phyloP scores from a whole-genome alignment of 1,140 invertebrate genomes.

The Ostrea edulis region DNA sequence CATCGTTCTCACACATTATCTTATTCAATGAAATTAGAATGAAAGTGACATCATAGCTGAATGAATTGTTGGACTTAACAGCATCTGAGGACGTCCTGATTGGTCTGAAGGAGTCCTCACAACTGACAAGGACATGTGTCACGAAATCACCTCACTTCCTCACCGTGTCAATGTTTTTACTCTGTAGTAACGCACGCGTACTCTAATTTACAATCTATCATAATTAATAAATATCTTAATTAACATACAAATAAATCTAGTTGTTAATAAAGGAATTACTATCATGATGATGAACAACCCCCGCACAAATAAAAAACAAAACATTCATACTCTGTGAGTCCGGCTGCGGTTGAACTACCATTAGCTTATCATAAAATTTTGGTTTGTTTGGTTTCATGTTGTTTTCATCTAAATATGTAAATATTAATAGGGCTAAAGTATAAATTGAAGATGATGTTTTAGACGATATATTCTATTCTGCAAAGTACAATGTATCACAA shows the following conservation, averaged over 20 bases:
- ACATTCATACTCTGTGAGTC: not conserved
- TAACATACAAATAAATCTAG: not conserved
- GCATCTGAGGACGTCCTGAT: not conserved
- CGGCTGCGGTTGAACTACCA: constrained; percentile 13
- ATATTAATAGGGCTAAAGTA: not conserved
- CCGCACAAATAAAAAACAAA: not conserved
- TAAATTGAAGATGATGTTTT: not conserved
- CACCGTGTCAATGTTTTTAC: not conserved
- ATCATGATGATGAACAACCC: not conserved
- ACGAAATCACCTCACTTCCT: not conserved
- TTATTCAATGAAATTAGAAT: not conserved
- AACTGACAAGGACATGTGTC: not conserved
- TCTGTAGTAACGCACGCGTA: constrained; percentile 2
- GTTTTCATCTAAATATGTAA: constrained; percentile 8
- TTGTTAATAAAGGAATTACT: not conserved
- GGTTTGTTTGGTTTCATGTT: not conserved
- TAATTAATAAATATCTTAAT: constrained; percentile 3
- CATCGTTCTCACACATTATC: not conserved
- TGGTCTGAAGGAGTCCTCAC: not conserved
- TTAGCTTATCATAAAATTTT: not conserved
- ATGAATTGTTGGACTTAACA: not conserved
- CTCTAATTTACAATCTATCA: not conserved
- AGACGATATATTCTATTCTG: not conserved
- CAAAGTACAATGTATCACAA: not conserved
- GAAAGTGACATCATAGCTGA: constrained; percentile 5